Evolutionary conservation across 2,888 invertebrate species (phyloP).

Genomic region (Ernsta delagoae): DNA sequence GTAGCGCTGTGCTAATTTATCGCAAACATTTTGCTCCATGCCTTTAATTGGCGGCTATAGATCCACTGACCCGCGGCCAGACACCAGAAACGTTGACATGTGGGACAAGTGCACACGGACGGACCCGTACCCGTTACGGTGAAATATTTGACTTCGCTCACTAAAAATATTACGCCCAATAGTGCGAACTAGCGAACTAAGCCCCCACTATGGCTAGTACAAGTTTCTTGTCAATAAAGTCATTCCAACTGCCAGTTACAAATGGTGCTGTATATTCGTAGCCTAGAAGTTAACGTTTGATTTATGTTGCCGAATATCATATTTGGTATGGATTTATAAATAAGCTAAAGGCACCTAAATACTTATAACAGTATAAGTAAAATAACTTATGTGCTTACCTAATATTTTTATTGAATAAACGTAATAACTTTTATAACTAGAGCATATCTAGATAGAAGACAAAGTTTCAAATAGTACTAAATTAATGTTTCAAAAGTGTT

Average conservation of each 20-base stretch:
- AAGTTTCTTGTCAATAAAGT: conserved; percentile 36
- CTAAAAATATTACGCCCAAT: conserved; percentile 26
- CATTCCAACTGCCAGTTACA: conserved; percentile 25
- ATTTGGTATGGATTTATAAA: background rate
- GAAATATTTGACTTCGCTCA: conserved; percentile 31
- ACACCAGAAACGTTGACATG: conserved; percentile 65
- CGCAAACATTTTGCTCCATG: conserved; percentile 51
- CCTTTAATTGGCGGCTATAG: conserved; percentile 78
- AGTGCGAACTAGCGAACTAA: conserved; percentile 30
- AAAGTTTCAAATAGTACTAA: no score
- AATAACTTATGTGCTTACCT: background rate
- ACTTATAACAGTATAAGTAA: background rate
- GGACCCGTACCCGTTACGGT: conserved; percentile 6
- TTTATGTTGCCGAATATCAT: conserved; percentile 20
- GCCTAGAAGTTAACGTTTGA: conserved; percentile 24
- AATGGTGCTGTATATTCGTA: conserved; percentile 18
- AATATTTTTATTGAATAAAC: no score
- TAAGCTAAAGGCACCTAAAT: background rate
- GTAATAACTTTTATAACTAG: background rate
- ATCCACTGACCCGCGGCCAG: conserved; percentile 65
- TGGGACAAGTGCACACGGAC: conserved; percentile 52
- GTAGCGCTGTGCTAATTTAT: conserved; percentile 9
- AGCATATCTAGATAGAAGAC: background rate
- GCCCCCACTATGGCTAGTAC: conserved; percentile 19
- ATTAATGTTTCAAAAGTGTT: no score